Percentiles rank a stretch among this genome's conserved stretches.
Conservation (phyloP, 2,888 invertebrate species). For the Lapara coniferarum region DNA sequence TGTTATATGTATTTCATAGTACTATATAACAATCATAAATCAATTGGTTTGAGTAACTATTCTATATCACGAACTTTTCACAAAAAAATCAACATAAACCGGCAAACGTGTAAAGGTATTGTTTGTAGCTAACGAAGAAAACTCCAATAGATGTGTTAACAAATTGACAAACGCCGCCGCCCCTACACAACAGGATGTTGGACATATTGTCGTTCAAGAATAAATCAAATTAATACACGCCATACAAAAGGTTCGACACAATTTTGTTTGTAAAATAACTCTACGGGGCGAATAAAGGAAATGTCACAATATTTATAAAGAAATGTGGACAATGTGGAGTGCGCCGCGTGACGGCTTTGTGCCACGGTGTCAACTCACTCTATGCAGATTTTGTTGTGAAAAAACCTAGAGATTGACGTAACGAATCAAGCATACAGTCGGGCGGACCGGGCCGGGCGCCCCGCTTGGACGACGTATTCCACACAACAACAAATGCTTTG, state of each 20-base stretch:
- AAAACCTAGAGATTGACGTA: constrained; percentile 79
- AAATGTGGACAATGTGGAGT: constrained; percentile 71
- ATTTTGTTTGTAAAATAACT: constrained; percentile 76
- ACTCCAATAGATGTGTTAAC: constrained; percentile 76
- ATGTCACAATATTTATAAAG: constrained; percentile 84
- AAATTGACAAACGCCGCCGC: constrained; percentile 76
- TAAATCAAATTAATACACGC: constrained; percentile 81
- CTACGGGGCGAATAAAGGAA: constrained; percentile 75
- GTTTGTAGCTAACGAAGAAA: constrained; percentile 69
- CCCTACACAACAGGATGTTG: constrained; percentile 70
- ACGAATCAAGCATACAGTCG: constrained; percentile 68
- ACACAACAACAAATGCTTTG: constrained; percentile 68
- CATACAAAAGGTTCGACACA: constrained; percentile 77
- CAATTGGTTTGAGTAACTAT: neutral
- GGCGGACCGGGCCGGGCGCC: constrained; percentile 59
- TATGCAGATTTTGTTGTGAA: constrained; percentile 76
- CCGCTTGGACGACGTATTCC: constrained; percentile 61
- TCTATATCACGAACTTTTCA: neutral
- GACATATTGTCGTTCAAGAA: constrained; percentile 74
- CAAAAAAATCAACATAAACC: neutral
- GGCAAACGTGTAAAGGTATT: constrained; percentile 42
- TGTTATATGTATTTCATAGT: neutral
- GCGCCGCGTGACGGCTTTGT: constrained; percentile 74
- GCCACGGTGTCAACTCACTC: constrained; percentile 77
- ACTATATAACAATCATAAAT: neutral